Conservation (phyloP, 2,888 invertebrate species). For the Mechanitis mazaeus region DNA sequence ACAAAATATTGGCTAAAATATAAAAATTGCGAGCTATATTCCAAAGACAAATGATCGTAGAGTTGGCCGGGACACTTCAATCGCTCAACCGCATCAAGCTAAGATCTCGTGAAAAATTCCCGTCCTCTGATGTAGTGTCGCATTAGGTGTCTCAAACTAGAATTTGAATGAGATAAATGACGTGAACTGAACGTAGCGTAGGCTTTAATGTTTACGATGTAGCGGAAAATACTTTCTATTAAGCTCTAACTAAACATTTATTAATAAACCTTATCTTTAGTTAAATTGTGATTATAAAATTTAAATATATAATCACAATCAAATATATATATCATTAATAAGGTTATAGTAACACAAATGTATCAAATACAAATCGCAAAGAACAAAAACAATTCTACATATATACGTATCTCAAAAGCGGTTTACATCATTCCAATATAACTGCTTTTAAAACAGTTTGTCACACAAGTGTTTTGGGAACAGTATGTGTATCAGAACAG, state of each 20-base stretch:
- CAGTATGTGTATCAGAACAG: slow-evolving; percentile 6
- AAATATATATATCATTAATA: neutral
- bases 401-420: neutral
- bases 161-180: slow-evolving; percentile 70
- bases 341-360: neutral
- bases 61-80: slow-evolving; percentile 21
- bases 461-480: slow-evolving; percentile 1
- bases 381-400: neutral
- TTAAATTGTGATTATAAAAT: neutral
- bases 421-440: slow-evolving; percentile 3
- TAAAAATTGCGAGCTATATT: slow-evolving; percentile 18
- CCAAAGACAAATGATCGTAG: slow-evolving; percentile 24
- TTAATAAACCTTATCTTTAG: neutral
- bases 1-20: slow-evolving; percentile 5
- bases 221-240: slow-evolving; percentile 8
- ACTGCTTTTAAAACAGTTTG: slow-evolving; percentile 2
- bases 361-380: neutral
- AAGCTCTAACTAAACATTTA: neutral
- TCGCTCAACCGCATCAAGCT: slow-evolving; percentile 27
- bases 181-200: slow-evolving; percentile 23
- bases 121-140: slow-evolving; percentile 43
- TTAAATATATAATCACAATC: neutral
- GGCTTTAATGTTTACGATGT: slow-evolving; percentile 9
- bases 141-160: slow-evolving; percentile 61
- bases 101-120: slow-evolving; percentile 49